phyloP scores from a whole-genome alignment of 2,888 invertebrate species.

The Pharmacophagus antenor region DNA sequence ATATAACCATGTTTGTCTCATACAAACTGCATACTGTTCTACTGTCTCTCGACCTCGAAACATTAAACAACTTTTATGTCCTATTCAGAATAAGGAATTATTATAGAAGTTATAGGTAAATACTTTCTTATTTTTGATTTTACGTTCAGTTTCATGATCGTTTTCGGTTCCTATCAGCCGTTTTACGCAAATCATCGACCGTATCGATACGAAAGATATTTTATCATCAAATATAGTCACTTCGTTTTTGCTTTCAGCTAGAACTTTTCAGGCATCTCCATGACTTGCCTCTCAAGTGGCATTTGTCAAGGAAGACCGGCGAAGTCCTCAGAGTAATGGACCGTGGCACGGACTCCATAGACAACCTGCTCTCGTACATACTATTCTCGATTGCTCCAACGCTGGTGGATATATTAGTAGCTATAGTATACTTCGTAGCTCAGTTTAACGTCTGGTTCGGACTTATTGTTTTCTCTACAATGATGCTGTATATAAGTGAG shows the following conservation, averaged over 20 bases:
- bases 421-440: conserved; percentile 92
- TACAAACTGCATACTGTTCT: too few species aligned
- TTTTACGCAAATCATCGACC: background rate
- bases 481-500: conserved; percentile 95
- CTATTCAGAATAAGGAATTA: too few species aligned
- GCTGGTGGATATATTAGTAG: conserved; percentile 94
- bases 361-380: conserved; percentile 94
- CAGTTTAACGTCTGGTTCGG: conserved; percentile 97
- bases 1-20: too few species aligned
- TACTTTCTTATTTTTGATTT: too few species aligned
- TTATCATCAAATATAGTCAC: background rate
- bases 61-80: too few species aligned
- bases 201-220: background rate
- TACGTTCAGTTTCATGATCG: too few species aligned
- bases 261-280: conserved; percentile 94
- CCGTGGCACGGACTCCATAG: conserved; percentile 97
- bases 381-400: conserved; percentile 97
- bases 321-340: conserved; percentile 98
- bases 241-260: conserved; percentile 76
- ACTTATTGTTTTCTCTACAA: conserved; percentile 95
- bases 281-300: conserved; percentile 95
- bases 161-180: background rate
- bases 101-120: too few species aligned
- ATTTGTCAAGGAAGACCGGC: conserved; percentile 96
- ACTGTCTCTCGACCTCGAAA: too few species aligned